These are phyloP conservation scores for Leptarthrus brevirostris DNA, from an alignment of 2,888 invertebrate species.

Conservation along the genomic window DNA sequence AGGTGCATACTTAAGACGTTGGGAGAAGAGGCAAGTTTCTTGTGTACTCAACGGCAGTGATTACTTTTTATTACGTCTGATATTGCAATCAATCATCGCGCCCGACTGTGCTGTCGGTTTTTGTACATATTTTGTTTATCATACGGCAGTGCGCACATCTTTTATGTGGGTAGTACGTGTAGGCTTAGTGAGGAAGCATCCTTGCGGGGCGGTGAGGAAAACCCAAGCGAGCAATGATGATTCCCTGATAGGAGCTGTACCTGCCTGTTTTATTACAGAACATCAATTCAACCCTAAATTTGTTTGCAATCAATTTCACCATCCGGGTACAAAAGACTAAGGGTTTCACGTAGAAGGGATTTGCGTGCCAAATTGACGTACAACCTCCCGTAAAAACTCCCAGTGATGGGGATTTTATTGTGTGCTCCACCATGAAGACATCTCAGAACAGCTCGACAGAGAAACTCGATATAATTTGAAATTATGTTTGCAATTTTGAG, in stretches of 20 bases:
- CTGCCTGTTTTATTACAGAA: slow-evolving; percentile 53
- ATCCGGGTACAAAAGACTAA: slow-evolving; percentile 45
- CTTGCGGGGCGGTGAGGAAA: not conserved
- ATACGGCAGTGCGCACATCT: slow-evolving; percentile 20
- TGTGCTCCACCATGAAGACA: slow-evolving; percentile 42
- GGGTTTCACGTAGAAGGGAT: slow-evolving; percentile 47
- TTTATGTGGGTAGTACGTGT: slow-evolving; percentile 30
- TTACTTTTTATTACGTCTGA: slow-evolving; percentile 54
- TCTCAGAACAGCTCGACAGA: slow-evolving; percentile 15
- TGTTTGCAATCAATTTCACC: slow-evolving; percentile 54
- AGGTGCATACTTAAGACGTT: not conserved
- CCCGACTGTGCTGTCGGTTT: slow-evolving; percentile 28
- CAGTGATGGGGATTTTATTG: slow-evolving; percentile 42
- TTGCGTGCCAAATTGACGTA: slow-evolving; percentile 49
- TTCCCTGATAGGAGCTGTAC: slow-evolving; percentile 50
- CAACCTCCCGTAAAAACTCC: slow-evolving; percentile 41
- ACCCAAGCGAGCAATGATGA: slow-evolving; percentile 52
- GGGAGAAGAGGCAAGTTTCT: slow-evolving; percentile 47
- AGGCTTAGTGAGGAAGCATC: not conserved
- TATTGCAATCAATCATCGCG: slow-evolving; percentile 54
- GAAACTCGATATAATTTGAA: slow-evolving; percentile 41
- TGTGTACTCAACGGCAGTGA: slow-evolving; percentile 52
- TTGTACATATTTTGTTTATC: slow-evolving; percentile 23
- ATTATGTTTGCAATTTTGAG: slow-evolving; percentile 49
- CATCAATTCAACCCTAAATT: slow-evolving; percentile 55